Evolutionary conservation across 2,888 invertebrate genomes (phyloP), one percentile per base, ranked within the genome.

Genomic region (Oligia fasciuncula): DNA sequence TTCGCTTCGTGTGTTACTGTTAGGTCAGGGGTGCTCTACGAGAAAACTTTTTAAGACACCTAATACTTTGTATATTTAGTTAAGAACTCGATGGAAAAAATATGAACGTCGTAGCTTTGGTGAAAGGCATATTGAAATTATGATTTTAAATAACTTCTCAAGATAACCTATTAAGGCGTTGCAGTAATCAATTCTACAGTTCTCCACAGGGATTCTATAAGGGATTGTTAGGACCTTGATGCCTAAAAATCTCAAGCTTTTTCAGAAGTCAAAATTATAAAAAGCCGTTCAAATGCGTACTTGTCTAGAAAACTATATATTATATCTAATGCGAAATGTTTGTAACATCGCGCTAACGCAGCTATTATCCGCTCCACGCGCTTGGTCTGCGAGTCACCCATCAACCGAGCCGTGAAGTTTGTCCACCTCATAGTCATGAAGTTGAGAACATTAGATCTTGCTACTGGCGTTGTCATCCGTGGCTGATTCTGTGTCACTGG

Each of bases 1-100:
- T 84, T 80, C 85, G 88, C 83, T 88, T 83, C 70, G 83, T 72
- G 68, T 35, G 17, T 29, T 62, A 92, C 94, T 79, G 94, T 92
- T 92, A 92, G 73, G 80, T 79, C 93, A 94, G 95, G 85, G 91
- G 90, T 91, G 63, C 79, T 72, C 78, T 90, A 94, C 91, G 49
- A 13, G 9, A 23, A 23, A 46, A 29, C 29, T n/a, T 23, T 60
- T n/a, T n/a, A 17, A 17, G 13, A 29, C 14, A 23, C 40, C 5
- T 40, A 11, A 17, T 43, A 19, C 40, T 49, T 49, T n/a, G 19
- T 29, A 19, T 29, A 29, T 29, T 46, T 49, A 19, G 19, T 43
- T n/a, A 40, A 40, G 40, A 40, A 66, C 1, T 40, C 13, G 6
- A 1, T 62, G 17, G 23, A 40, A 13, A 11, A 23, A 13, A 40